Base-by-base conservation (phyloP, 2,113 vertebrate species). In the Aptenodytes forsteri region DNA sequence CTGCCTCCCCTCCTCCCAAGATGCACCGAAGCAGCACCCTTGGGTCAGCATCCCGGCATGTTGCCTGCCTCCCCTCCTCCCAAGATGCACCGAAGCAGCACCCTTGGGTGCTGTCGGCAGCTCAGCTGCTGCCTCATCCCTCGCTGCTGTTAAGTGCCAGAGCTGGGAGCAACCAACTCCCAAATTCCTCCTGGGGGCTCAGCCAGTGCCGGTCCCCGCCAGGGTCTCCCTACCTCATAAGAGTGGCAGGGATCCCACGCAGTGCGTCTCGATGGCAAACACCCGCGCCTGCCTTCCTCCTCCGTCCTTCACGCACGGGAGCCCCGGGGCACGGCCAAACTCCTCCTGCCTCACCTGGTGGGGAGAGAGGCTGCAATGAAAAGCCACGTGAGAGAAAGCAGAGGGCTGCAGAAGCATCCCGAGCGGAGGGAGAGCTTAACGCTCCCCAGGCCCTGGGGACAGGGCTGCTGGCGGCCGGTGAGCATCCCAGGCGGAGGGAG, bases 181-280 rank as follows among this genome's bases (percentile, higher is more conserved):
- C 26, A 27, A 2, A 66, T n/a, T 29, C 29, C 46, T 44, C 46
- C 64, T 14, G 38, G 8, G 14, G 16, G 23, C 9, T 80, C 54
- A 61, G 49, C 30, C 40, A 75, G 46, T 26, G 21, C n/a, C 2
- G 3, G 30, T 34, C 36, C 26, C 40, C 6, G 1, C 3, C 1
- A 7, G 16, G 7, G 25, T 25, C 7, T 76, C 34, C 62, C 55
- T 75, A 96, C 97, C 96, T 96, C 97, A 97, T 96, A 96, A 70
- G 93, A 88, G 54, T 88, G 78, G 44, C 58, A 29, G 75, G 21
- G 90, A 85, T 85, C 70, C 87, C 19, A 5, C 1, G 2, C 70
- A 61, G 81, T 0, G 2, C 0, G 13, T 42, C 79, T n/a, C 1
- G 7, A 67, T 1, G 30, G 40, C 58, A 70, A 95, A 83, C 58